Percentiles rank a stretch among this genome's conserved stretches.
phyloP scores from a whole-genome alignment of 2,888 invertebrate species.

The Unio pictorum region DNA sequence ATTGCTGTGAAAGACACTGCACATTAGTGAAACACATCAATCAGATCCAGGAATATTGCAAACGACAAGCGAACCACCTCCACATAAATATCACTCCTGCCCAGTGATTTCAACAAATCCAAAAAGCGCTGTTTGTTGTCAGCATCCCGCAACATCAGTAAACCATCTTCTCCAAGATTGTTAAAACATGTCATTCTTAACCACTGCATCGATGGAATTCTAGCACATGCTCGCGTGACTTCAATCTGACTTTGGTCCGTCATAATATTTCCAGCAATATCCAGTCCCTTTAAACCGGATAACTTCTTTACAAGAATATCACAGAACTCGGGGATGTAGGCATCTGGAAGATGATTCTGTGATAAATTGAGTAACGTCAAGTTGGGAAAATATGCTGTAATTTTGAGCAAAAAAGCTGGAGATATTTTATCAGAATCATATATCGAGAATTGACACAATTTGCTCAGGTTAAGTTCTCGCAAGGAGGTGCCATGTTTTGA shows the following conservation, averaged over 20 bases:
- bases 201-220: constrained; percentile 45
- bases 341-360: constrained; percentile 52
- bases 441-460: constrained; percentile 55
- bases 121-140: constrained; percentile 15
- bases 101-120: constrained; percentile 29
- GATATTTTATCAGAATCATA: constrained; percentile 52
- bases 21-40: constrained; percentile 40
- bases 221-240: constrained; percentile 43
- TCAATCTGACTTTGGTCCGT: constrained; percentile 42
- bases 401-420: constrained; percentile 43
- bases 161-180: constrained; percentile 3
- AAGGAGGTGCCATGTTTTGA: constrained; percentile 50
- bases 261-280: constrained; percentile 53
- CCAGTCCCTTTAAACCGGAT: constrained; percentile 40
- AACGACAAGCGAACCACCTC: constrained; percentile 44
- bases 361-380: constrained; percentile 51
- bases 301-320: constrained; percentile 31
- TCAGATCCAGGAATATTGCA: constrained; percentile 45
- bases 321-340: constrained; percentile 42
- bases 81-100: constrained; percentile 43
- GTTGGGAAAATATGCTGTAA: constrained; percentile 44
- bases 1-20: too few species aligned
- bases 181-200: constrained; percentile 40
- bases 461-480: constrained; percentile 55
- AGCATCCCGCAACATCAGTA: constrained; percentile 4